Evolutionary conservation across 1,140 invertebrate species (phyloP), one percentile per base, ranked within the genome.

Genomic region (Samia ricini): DNA sequence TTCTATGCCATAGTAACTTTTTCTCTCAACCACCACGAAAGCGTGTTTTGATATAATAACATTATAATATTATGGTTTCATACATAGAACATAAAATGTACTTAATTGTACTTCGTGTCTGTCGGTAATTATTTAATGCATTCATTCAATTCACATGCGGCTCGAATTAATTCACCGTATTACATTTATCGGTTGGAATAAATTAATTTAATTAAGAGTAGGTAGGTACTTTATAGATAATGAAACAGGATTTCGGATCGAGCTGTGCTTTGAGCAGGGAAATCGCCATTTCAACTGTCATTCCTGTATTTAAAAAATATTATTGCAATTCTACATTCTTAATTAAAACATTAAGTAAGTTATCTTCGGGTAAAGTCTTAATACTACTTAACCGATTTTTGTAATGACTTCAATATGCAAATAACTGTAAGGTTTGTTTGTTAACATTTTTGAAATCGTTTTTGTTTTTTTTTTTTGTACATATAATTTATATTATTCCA

Each of bases 371-470:
- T 42, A 42, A 42, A 1, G 10, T 42, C 33, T 42, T 42, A 42
- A 42, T 12, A 42, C 33, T 15, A 42, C 33, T 42, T 42, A 15
- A 12, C 33, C 33, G 4, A 85, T 88, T 75, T 59, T 55, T 21
- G 26, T 75, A 75, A 66, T 72, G 76, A 81, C 75, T 85, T 77
- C 77, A 70, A 65, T 70, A 65, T 62, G 63, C 52, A 26, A 26
- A n/a, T n/a, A n/a, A n/a, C n/a, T n/a, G n/a, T n/a, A n/a, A n/a
- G n/a, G n/a, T n/a, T n/a, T n/a, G n/a, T n/a, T n/a, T n/a, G n/a
- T n/a, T n/a, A n/a, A n/a, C n/a, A n/a, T n/a, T n/a, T n/a, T n/a
- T n/a, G n/a, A n/a, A n/a, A n/a, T n/a, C n/a, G n/a, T n/a, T n/a
- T n/a, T n/a, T n/a, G n/a, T n/a, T n/a, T n/a, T n/a, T n/a, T n/a